A percentile compares a stretch with the other conserved stretches of the same genome.
phyloP scores from a whole-genome alignment of 37 sponge, comb jelly and placozoan species.

The Bolinopsis microptera region DNA sequence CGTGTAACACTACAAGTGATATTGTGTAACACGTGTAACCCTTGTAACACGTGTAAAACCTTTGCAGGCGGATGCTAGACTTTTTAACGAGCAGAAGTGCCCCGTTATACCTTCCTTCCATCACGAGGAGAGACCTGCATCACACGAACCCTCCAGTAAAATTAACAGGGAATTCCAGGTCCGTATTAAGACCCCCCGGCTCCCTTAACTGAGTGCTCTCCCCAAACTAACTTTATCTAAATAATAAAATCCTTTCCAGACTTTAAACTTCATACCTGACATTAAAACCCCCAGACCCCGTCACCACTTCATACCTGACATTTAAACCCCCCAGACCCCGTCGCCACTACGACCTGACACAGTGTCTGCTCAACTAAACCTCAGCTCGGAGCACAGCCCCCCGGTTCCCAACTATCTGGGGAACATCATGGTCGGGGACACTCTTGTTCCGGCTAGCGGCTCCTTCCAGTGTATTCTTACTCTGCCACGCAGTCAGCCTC shows the following conservation, averaged over 20 bases:
- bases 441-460: constrained; percentile 23
- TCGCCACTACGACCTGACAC: constrained; percentile 29
- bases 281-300: too few relatives aligned
- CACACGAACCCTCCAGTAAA: neutral
- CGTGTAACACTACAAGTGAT: too few relatives aligned
- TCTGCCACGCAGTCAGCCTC: neutral
- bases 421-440: constrained; percentile 37
- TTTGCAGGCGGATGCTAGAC: neutral
- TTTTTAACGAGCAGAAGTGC: constrained; percentile 42
- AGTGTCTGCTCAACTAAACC: neutral
- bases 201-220: too few relatives aligned
- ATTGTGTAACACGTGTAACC: too few relatives aligned
- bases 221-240: too few relatives aligned
- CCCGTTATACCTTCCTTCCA: neutral
- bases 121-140: neutral
- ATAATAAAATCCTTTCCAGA: too few relatives aligned
- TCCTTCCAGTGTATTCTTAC: constrained; percentile 55
- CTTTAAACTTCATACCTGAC: too few relatives aligned
- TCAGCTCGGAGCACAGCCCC: neutral
- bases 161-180: constrained; percentile 23
- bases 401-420: constrained; percentile 62
- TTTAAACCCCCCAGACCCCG: neutral
- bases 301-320: too few relatives aligned
- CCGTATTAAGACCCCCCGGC: too few relatives aligned
- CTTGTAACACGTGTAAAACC: neutral